Base-by-base conservation (phyloP, 2,888 invertebrate genomes). In the Therioaphis trifolii region DNA sequence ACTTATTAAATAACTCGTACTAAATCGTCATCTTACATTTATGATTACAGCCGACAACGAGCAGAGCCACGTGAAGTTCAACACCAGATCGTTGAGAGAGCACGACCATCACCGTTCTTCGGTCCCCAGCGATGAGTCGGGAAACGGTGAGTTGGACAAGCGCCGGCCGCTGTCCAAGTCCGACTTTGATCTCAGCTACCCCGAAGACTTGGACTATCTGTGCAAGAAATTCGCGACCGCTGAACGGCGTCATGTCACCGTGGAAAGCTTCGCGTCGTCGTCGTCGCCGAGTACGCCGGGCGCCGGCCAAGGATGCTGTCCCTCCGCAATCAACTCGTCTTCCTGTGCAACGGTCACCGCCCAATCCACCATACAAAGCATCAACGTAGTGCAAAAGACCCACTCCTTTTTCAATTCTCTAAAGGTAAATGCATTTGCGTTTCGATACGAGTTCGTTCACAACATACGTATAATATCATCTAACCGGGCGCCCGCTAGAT, bases 341-440 rank as follows among this genome's bases (percentile, higher is more conserved):
- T 72, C 82, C 49, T 82, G 82, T 15, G 82, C 82, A 52, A 90
- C 27, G 88, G 90, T 84, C 90, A 90, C 84, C 89, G 90, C 58
- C 63, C 84, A 85, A 46, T 86, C 87, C 35, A 86, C 86, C 58
- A 87, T 87, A 66, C 88, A 88, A 58, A 93, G 93, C 85, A 90
- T 93, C 27, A 92, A 93, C 58, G 94, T 95, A 72, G 93, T 95
- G 77, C 94, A 95, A 88, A 92, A 93, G 87, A 95, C 95, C 0
- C 94, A 94, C 88, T 94, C 94, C 86, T 95, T 95, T 89, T 94
- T 95, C 88, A 93, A 93, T 86, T 94, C 94, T 87, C 89, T 95
- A 78, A 94, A 94, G 90, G 93, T 93, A 89, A 35, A 35, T 35
- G 35, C 35, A 5, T 35, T 35, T 35, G 3, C 35, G 35, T 7